phyloP scores from a whole-genome alignment of 2,797 vertebrate species.

The Poecilia gillii region DNA sequence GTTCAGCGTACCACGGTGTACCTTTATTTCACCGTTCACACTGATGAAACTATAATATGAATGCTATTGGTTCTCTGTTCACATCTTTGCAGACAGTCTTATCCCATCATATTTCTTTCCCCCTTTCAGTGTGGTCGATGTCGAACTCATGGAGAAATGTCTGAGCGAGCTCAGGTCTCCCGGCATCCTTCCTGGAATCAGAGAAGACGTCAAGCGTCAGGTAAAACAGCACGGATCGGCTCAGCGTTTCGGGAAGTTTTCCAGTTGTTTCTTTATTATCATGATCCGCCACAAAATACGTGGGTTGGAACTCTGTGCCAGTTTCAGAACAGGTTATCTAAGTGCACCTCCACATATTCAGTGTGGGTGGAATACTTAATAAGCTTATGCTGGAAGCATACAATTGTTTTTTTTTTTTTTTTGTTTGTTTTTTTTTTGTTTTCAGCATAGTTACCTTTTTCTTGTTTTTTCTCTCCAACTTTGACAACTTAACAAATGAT shows the following conservation, averaged over 20 bases:
- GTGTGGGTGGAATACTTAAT: constrained; percentile 63
- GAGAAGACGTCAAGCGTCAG: constrained; percentile 86
- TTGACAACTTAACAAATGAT: not conserved
- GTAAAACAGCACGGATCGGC: constrained; percentile 72
- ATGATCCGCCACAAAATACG: constrained; percentile 32
- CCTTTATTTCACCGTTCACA: not conserved
- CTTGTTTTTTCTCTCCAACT: constrained; percentile 6
- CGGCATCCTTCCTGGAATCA: constrained; percentile 69
- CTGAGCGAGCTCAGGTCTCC: constrained; percentile 84
- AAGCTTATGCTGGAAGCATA: constrained; percentile 30
- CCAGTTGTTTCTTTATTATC: constrained; percentile 29
- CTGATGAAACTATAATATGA: constrained; percentile 6
- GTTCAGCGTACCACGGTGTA: not conserved
- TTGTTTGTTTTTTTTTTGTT: constrained; percentile 25
- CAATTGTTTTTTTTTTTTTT: constrained; percentile 19
- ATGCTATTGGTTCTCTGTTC: constrained; percentile 26
- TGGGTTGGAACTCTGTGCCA: constrained; percentile 36
- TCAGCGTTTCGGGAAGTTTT: constrained; percentile 32
- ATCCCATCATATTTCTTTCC: constrained; percentile 31
- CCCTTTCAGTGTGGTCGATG: constrained; percentile 82
- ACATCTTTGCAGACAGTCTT: not conserved
- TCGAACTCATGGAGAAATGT: constrained; percentile 79
- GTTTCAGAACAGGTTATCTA: constrained; percentile 50
- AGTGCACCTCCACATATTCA: constrained; percentile 46
- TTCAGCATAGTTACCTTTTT: constrained; percentile 8